A percentile compares a stretch with the other conserved stretches of the same genome.
phyloP scores from a whole-genome alignment of 2,113 vertebrate species.

The Empidonax alnorum region DNA sequence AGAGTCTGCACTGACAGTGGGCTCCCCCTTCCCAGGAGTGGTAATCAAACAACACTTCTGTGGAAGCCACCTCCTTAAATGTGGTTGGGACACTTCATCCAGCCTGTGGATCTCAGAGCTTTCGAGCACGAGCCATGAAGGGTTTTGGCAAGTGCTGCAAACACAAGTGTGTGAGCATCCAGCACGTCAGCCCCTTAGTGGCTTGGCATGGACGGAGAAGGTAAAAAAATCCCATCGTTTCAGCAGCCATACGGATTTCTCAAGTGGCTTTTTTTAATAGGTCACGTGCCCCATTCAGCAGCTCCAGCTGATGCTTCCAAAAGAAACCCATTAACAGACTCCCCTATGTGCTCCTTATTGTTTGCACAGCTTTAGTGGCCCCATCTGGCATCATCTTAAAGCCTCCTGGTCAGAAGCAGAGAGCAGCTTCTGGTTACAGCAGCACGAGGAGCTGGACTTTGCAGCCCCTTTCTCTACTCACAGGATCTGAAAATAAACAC shows the following conservation, averaged over 20 bases:
- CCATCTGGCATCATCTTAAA: constrained; percentile 63
- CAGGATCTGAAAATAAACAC: background rate
- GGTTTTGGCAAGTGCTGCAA: constrained; percentile 22
- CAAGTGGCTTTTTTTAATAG: constrained; percentile 65
- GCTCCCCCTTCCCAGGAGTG: background rate
- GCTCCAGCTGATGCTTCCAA: constrained; percentile 69
- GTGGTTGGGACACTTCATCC: background rate
- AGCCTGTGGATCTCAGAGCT: background rate
- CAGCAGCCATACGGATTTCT: constrained; percentile 41
- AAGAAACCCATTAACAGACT: constrained; percentile 69
- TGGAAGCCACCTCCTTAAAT: background rate
- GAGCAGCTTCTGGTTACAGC: constrained; percentile 47
- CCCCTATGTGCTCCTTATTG: constrained; percentile 56
- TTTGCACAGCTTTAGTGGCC: constrained; percentile 56
- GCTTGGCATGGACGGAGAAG: constrained; percentile 43
- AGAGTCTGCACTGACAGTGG: background rate
- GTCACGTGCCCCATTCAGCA: constrained; percentile 62
- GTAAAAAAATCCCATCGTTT: constrained; percentile 47
- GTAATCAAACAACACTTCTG: background rate
- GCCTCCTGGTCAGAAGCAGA: constrained; percentile 19
- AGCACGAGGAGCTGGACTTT: background rate
- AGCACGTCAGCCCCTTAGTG: constrained; percentile 22
- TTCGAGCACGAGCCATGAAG: background rate
- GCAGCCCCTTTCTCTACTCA: background rate
- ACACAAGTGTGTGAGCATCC: constrained; percentile 27